phyloP scores from a whole-genome alignment of 2,888 invertebrate species.

The Ectobius pallidus region DNA sequence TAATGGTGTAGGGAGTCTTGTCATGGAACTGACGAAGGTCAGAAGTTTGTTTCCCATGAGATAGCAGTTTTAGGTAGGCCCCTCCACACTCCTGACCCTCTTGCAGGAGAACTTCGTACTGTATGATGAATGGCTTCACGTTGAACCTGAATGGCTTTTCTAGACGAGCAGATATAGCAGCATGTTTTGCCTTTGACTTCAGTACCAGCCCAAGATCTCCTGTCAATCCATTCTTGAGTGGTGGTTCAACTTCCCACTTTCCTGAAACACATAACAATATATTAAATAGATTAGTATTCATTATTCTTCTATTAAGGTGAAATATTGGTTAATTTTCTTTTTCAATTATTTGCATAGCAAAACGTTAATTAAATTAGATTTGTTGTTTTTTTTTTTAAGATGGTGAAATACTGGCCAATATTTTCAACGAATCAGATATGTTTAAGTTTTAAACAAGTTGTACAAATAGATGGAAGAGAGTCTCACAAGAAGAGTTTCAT shows the following conservation, averaged over 20 bases:
- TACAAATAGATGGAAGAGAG: too few species aligned
- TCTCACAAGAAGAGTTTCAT: too few species aligned
- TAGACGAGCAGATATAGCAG: slow-evolving; percentile 85
- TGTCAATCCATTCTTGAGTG: slow-evolving; percentile 75
- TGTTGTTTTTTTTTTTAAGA: too few species aligned
- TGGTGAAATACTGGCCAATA: too few species aligned
- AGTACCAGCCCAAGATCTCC: slow-evolving; percentile 88
- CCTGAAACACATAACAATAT: slow-evolving; percentile 53
- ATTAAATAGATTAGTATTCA: too few species aligned
- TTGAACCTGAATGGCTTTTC: slow-evolving; percentile 81
- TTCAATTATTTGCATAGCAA: too few species aligned
- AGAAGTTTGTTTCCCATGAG: slow-evolving; percentile 69
- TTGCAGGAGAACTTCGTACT: slow-evolving; percentile 93
- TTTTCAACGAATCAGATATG: too few species aligned
- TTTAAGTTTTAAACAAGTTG: too few species aligned
- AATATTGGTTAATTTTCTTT: too few species aligned
- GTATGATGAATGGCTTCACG: slow-evolving; percentile 73
- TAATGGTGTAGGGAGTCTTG: slow-evolving; percentile 96
- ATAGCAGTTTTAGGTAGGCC: slow-evolving; percentile 93
- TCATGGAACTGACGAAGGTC: slow-evolving; percentile 88
- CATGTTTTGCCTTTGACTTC: slow-evolving; percentile 95
- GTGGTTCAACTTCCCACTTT: slow-evolving; percentile 73
- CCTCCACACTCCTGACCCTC: slow-evolving; percentile 99
- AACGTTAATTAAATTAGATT: too few species aligned
- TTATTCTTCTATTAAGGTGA: too few species aligned